Base-by-base conservation (phyloP, 2,797 vertebrate genomes). In the Hypotaenidia okinawae region DNA sequence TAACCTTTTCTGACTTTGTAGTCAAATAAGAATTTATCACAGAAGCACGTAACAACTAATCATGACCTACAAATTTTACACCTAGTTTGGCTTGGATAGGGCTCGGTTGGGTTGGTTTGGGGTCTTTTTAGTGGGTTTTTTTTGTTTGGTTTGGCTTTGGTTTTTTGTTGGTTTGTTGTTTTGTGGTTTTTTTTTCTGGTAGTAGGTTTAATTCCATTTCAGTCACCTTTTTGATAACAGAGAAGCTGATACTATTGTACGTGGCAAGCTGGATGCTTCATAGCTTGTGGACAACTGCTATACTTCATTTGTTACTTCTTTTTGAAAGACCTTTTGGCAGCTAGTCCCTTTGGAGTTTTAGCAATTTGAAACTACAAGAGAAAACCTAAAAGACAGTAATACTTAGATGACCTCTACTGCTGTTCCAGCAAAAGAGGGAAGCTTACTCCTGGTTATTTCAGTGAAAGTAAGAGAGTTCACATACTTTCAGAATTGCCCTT, bases 71-170 rank as follows among this genome's bases (percentile, higher is more conserved):
- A 3, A 61, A 47, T 39, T 81, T 80, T 35, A 54, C n/a, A 27
- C 5, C 49, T 32, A 3, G 0, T 11, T 49, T 81, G 14, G 4
- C 1, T 73, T 59, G 4, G 4, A 3, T 59, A 51, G 51, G 7
- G 0, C 45, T 83, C 28, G 1, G 2, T 43, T 59, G 6, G 6
- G 1, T 15, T 62, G 10, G 2, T 13, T 57, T 22, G 11, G 25
- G 27, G 51, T 4, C 16, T 28, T 28, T 9, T 28, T 51, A 11
- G 11, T 7, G 22, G 11, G 5, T 28, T 28, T 52, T 16, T 28
- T 52, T 8, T 28, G 15, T 51, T 51, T 24, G 23, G 15, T 51
- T 51, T 24, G 47, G 21, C 23, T 49, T 49, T 49, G 47, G 22
- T 49, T 22, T 12, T 49, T 47, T 47, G 47, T 47, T 47, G 47